Evolutionary conservation across 2,113 vertebrate species (phyloP), one percentile per base, ranked within the genome.

Genomic region (Zosterops japonicus): DNA sequence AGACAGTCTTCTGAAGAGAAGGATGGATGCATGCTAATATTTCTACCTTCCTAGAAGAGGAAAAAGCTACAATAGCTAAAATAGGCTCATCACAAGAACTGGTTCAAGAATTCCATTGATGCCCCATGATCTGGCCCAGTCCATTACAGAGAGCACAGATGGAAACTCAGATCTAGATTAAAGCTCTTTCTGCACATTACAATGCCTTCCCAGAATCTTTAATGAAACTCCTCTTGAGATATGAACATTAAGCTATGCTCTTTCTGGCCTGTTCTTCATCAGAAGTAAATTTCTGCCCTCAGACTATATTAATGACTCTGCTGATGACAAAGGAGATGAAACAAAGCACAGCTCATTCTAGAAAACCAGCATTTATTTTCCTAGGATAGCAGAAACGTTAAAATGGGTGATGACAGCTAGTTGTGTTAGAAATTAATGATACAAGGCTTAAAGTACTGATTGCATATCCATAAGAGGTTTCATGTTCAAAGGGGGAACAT

Each of bases 371-470:
- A 87, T 92, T 94, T 95, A 53, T 61, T 83, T 92, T 90, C 90
- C 72, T 27, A 90, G 76, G 64, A 64, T 87, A 81, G 79, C 36
- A 86, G 56, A 86, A 94, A 88, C 64, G 87, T 60, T 70, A 86
- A 94, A 94, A 96, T 74, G 69, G 46, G 36, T 0, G 1, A 88
- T 87, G 95, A 93, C 86, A 61, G 72, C 80, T 92, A 89, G 47
- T 94, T 95, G 80, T 87, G 80, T 63, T 86, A 81, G 85, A 86
- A 93, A 96, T 90, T 96, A 92, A 94, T 83, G 61, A 88, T 55
- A 90, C 35, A 22, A 71, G 35, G 29, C 80, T 94, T 65, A 86
- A 87, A 95, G 88, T 93, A 96, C 85, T 86, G 80, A 82, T 67
- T 95, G 76, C 65, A 75, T 78, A 96, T 72, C 90, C 83, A 79